phyloP scores from a whole-genome alignment of 2,888 invertebrate species.

The Acronicta leporina region DNA sequence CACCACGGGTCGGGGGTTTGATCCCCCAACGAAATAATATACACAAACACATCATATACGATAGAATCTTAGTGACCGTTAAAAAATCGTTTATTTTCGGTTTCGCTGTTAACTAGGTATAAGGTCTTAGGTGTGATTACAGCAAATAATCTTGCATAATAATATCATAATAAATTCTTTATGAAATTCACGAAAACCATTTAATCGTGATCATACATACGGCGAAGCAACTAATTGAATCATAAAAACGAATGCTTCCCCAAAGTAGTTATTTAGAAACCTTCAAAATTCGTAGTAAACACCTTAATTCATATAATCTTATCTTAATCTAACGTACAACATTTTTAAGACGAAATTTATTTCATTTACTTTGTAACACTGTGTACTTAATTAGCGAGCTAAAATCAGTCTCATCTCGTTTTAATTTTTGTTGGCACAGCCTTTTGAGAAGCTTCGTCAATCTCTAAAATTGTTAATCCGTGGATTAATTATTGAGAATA shows the following conservation, averaged over 20 bases:
- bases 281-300: neutral
- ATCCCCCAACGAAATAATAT: no score
- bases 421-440: slow-evolving; percentile 18
- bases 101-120: no score
- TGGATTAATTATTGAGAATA: slow-evolving; percentile 30
- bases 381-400: slow-evolving; percentile 34
- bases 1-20: no score
- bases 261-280: neutral
- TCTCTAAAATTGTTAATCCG: slow-evolving; percentile 5
- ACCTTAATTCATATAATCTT: slow-evolving; percentile 9
- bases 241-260: no score
- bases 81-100: no score
- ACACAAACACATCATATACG: no score
- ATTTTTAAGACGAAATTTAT: slow-evolving; percentile 17
- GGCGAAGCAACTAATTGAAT: no score
- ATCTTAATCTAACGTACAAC: slow-evolving; percentile 8
- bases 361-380: slow-evolving; percentile 27
- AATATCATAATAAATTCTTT: neutral
- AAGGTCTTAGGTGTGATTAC: no score
- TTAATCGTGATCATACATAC: no score
- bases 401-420: slow-evolving; percentile 10
- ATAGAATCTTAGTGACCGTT: no score
- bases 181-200: neutral
- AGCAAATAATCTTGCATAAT: no score
- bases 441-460: slow-evolving; percentile 5